Evolutionary conservation across 2,888 invertebrate species (phyloP).

Genomic region (Tenthredo mesomela): DNA sequence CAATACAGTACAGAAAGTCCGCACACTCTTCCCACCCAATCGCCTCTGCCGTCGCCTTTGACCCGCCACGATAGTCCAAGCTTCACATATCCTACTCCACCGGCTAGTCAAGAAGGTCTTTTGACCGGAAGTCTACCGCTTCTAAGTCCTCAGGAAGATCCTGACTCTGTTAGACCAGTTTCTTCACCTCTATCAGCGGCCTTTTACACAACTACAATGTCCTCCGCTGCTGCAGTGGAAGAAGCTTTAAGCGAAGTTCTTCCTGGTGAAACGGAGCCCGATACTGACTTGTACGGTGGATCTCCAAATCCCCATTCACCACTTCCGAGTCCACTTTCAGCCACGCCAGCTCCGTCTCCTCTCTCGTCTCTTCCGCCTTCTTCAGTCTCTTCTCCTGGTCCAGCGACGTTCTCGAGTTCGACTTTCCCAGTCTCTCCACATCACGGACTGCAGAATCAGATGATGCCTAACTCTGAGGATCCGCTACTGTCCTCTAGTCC

Average conservation of each 20-base stretch:
- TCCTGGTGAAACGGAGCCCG: constrained; percentile 86
- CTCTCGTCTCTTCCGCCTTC: constrained; percentile 76
- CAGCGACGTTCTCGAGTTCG: constrained; percentile 71
- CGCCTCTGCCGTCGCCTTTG: constrained; percentile 84
- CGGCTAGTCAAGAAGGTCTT: constrained; percentile 92
- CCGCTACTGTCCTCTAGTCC: constrained; percentile 91
- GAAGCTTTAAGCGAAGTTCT: constrained; percentile 92
- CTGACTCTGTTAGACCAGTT: constrained; percentile 85
- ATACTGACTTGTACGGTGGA: constrained; percentile 79
- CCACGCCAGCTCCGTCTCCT: constrained; percentile 81
- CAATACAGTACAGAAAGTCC: constrained; percentile 74
- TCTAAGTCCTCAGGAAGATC: constrained; percentile 77
- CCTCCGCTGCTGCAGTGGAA: constrained; percentile 92
- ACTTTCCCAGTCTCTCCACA: constrained; percentile 76
- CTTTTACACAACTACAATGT: constrained; percentile 91
- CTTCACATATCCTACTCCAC: constrained; percentile 92
- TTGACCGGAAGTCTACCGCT: constrained; percentile 80
- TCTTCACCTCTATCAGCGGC: constrained; percentile 91
- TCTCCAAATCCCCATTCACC: constrained; percentile 80
- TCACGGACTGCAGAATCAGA: constrained; percentile 86
- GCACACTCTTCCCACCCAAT: constrained; percentile 80
- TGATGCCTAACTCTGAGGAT: constrained; percentile 94
- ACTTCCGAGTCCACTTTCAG: constrained; percentile 83
- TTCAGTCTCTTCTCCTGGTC: constrained; percentile 74
- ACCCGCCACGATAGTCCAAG: constrained; percentile 86